Evolutionary conservation across 2,797 vertebrate species (phyloP).

Genomic region (Mus minutoides): DNA sequence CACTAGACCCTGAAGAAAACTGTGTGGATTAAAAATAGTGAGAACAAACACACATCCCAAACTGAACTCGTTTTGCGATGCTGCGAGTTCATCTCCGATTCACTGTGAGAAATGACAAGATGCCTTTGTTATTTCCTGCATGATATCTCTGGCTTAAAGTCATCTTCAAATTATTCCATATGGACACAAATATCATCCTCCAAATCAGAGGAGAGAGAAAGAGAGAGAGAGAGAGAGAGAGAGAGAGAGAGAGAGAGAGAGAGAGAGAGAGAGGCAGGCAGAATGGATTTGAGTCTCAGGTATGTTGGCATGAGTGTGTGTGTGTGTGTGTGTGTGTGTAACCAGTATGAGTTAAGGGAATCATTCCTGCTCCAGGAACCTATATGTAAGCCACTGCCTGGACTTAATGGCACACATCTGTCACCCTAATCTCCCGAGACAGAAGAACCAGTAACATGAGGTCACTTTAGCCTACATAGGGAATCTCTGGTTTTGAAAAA

Average conservation of each 20-base stretch:
- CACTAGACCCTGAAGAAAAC: background rate
- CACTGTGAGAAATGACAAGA: background rate
- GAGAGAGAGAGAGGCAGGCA: background rate
- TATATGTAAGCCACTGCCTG: background rate
- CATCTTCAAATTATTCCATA: background rate
- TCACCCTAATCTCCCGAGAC: background rate
- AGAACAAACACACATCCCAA: background rate
- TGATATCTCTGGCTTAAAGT: conserved; percentile 17
- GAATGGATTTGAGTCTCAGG: background rate
- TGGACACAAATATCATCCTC: background rate
- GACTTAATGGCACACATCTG: background rate
- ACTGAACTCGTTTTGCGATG: conserved; percentile 24
- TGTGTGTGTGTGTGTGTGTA: background rate
- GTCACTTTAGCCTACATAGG: background rate
- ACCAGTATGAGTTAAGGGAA: background rate
- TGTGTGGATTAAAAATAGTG: conserved; percentile 10
- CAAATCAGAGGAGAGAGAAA: background rate
- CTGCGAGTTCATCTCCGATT: background rate
- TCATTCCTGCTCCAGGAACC: background rate
- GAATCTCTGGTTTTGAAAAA: background rate
- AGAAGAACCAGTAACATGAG: background rate
- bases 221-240: background rate
- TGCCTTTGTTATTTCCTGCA: conserved; percentile 12
- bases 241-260: no score
- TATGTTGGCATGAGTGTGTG: background rate